Evolutionary conservation across 2,888 invertebrate species (phyloP).

Genomic region (Agrypnus murinus): DNA sequence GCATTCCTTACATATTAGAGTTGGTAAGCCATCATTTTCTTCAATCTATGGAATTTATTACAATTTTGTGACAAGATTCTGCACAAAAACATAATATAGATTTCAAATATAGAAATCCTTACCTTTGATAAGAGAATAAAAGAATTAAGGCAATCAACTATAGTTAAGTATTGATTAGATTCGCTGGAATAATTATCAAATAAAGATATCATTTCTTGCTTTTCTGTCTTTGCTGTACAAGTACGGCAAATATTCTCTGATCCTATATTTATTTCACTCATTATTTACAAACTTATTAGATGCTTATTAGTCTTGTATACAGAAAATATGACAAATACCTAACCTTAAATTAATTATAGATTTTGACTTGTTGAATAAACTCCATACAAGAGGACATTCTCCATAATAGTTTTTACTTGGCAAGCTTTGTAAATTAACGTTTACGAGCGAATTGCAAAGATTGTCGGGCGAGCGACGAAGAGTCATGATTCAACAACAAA

Average conservation of each 20-base stretch:
- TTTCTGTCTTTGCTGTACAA: not conserved
- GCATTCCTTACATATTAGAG: conserved; percentile 35
- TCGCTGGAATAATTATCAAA: not conserved
- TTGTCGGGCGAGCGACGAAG: not conserved
- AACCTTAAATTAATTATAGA: no score
- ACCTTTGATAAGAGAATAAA: not conserved
- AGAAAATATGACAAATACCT: not conserved
- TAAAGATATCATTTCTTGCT: conserved; percentile 3
- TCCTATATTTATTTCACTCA: not conserved
- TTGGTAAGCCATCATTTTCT: conserved; percentile 38
- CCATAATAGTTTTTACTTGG: not conserved
- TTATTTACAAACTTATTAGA: not conserved
- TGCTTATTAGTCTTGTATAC: not conserved
- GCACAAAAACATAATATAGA: not conserved
- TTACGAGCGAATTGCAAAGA: not conserved
- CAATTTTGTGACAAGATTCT: no score
- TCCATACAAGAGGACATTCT: not conserved
- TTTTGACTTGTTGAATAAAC: not conserved
- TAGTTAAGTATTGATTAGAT: not conserved
- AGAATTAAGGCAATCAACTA: conserved; percentile 9
- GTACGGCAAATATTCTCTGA: conserved; percentile 4
- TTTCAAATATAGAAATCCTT: not conserved
- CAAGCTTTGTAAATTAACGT: no score
- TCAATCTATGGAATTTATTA: conserved; percentile 29
- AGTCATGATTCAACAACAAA: no score